Percentiles rank a stretch among this genome's conserved stretches.
Conservation (phyloP, 2,797 vertebrate species). For the Coluber constrictor region DNA sequence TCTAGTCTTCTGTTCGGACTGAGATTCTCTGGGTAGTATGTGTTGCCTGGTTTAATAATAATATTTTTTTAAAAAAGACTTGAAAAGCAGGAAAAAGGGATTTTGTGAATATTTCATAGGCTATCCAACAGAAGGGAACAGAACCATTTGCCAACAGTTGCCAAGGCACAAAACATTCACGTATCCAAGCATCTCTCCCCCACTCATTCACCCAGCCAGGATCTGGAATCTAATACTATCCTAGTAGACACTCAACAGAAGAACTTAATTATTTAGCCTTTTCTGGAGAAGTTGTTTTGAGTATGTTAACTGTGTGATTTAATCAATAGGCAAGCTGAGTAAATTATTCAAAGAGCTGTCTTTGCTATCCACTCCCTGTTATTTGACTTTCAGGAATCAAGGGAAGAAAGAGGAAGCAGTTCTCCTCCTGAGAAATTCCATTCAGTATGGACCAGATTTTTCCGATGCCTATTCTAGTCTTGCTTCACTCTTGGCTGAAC, state of each 20-base stretch:
- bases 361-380: neutral
- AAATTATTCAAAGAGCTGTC: constrained; percentile 28
- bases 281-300: neutral
- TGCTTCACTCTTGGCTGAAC: constrained; percentile 90
- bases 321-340: constrained; percentile 36
- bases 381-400: constrained; percentile 75
- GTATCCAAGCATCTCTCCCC: neutral
- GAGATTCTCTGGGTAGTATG: neutral
- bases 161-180: neutral
- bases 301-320: constrained; percentile 24
- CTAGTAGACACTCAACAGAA: constrained; percentile 4
- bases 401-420: constrained; percentile 85
- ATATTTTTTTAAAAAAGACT: neutral
- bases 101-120: neutral
- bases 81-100: neutral
- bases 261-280: constrained; percentile 21
- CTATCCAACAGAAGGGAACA: neutral
- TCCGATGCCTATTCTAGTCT: constrained; percentile 94
- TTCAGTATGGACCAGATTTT: constrained; percentile 86
- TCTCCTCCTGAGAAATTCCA: constrained; percentile 81
- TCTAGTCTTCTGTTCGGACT: neutral
- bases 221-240: neutral
- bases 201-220: neutral
- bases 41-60: neutral
- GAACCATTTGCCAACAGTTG: neutral